Evolutionary conservation across 2,888 invertebrate species (phyloP).

Genomic region (Kuschelorhynchus macadamiae): DNA sequence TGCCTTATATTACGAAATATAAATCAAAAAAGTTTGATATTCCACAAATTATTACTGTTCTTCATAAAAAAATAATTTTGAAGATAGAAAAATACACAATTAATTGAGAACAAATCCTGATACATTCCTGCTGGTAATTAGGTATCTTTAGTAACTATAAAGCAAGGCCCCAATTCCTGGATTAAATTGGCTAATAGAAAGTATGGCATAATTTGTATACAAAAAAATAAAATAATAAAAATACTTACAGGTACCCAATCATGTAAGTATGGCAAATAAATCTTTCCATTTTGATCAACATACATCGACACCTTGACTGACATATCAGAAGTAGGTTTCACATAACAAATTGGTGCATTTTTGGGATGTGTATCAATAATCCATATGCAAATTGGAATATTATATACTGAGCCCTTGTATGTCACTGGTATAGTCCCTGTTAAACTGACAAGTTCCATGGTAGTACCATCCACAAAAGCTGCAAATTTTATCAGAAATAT

Average conservation of each 20-base stretch:
- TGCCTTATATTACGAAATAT: too few relatives aligned
- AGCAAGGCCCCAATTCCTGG: too few relatives aligned
- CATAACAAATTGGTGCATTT: conserved; percentile 95
- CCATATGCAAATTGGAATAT: conserved; percentile 98
- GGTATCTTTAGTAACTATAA: too few relatives aligned
- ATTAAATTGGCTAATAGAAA: too few relatives aligned
- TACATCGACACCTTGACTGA: conserved; percentile 93
- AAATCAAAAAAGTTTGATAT: too few relatives aligned
- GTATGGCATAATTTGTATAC: too few relatives aligned
- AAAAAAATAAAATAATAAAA: conserved; percentile 1
- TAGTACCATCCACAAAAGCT: conserved; percentile 92
- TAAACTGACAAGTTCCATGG: conserved; percentile 85
- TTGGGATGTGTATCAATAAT: conserved; percentile 97
- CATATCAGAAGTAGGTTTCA: conserved; percentile 96
- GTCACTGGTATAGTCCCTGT: conserved; percentile 94
- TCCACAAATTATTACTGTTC: too few relatives aligned
- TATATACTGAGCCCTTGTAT: conserved; percentile 90
- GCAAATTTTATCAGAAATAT: conserved; percentile 52
- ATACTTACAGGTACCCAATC: conserved; percentile 86
- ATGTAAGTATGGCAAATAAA: conserved; percentile 96
- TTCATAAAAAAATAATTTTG: too few relatives aligned
- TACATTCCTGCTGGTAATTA: too few relatives aligned
- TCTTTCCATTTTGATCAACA: conserved; percentile 95
- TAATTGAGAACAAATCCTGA: too few relatives aligned
- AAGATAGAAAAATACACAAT: too few relatives aligned